Base-by-base conservation (phyloP, 2,797 vertebrate genomes). In the Sardinella longiceps region DNA sequence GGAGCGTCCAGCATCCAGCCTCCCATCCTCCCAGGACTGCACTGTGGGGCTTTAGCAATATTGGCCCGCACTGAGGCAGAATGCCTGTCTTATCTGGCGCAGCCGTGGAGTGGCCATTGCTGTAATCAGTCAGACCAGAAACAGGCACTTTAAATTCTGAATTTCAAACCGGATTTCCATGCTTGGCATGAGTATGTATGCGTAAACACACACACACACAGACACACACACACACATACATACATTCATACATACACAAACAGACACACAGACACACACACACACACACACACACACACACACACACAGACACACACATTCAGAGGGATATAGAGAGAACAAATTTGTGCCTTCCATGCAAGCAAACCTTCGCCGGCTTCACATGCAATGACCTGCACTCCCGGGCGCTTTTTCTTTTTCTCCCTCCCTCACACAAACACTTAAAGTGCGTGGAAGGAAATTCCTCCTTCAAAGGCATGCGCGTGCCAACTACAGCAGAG, bases 31-130 rank as follows among this genome's bases (percentile, higher is more conserved):
- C 37, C 18, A 77, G 70, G 70, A 37, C 70, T 23, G 70, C 20
- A 6, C 70, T 77, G 70, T 20, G 39, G 37, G 70, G 70, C 70
- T 77, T 77, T 77, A 39, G 70, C 37, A 43, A 0, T 77, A 39
- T 23, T 77, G 63, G 53, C 33, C n/a, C 33, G 50, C 46, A 15
- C 77, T 91, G 85, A 84, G 87, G 90, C 82, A 46, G 20, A 74
- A 45, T 88, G 89, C 83, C 83, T 84, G 85, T 89, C 90, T 92
- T 92, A 93, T 94, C 93, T 90, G 83, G 84, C 85, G 88, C 88
- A 87, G 84, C 86, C 89, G 93, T 93, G 92, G 81, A 87, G 81
- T 85, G 89, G 86, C 88, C 89, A 86, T 88, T 85, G 86, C 85
- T 86, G 87, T 90, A 90, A 90, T 89, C 87, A 82, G 81, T 39